phyloP scores from a whole-genome alignment of 2,113 vertebrate genomes.

The Smithornis capensis region DNA sequence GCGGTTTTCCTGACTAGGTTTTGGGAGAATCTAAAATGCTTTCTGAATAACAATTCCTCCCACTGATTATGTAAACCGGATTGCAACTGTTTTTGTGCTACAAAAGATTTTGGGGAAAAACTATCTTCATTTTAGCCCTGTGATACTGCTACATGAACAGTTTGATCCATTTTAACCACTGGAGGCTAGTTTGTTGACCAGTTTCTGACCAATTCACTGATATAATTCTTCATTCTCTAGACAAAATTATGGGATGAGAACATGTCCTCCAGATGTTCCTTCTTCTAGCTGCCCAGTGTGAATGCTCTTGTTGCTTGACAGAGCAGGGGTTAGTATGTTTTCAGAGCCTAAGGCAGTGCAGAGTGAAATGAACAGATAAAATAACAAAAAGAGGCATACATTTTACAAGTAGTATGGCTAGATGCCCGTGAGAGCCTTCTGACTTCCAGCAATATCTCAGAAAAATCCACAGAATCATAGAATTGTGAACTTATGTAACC shows the following conservation, averaged over 20 bases:
- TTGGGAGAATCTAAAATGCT: neutral
- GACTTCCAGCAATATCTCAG: neutral
- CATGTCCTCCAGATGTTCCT: neutral
- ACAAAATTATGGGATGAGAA: neutral
- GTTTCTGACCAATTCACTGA: too few species aligned
- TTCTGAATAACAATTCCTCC: neutral
- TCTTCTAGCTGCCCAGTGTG: neutral
- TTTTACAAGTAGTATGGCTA: neutral
- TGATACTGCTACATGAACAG: neutral
- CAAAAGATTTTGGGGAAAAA: neutral
- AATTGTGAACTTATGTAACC: neutral
- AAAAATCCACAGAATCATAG: neutral
- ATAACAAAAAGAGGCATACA: neutral
- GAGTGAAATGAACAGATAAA: constrained; percentile 4
- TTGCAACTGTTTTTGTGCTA: neutral
- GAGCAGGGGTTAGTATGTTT: neutral
- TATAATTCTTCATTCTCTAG: neutral
- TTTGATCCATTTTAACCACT: neutral
- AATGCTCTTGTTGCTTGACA: neutral
- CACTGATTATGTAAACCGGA: neutral
- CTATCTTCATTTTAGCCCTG: neutral
- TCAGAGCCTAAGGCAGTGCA: neutral
- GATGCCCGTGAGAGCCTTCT: neutral
- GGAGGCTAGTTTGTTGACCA: neutral
- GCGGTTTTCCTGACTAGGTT: neutral